These are phyloP conservation scores for Galaxias olidus DNA, from an alignment of 2,797 vertebrate species.

Conservation along the genomic window DNA sequence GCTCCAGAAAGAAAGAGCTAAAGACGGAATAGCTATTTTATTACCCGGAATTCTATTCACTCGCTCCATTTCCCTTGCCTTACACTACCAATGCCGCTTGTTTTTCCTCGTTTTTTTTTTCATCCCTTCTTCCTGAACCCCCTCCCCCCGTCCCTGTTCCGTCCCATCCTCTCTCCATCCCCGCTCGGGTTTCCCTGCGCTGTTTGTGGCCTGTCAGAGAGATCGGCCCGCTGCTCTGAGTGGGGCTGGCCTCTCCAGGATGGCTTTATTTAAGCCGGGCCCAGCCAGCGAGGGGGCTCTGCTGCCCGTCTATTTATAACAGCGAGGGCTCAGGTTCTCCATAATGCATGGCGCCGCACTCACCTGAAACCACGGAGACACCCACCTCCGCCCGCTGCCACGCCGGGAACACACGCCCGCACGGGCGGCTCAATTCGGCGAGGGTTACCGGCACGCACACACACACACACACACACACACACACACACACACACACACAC, in stretches of 20 bases:
- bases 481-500: slow-evolving; percentile 3
- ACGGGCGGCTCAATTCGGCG: background rate
- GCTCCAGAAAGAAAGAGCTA: no score
- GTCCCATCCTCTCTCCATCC: slow-evolving; percentile 53
- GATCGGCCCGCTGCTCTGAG: slow-evolving; percentile 74
- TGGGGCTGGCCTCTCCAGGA: slow-evolving; percentile 65
- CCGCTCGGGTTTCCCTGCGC: slow-evolving; percentile 26
- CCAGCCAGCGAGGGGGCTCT: no score
- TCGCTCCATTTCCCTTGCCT: no score
- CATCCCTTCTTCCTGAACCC: slow-evolving; percentile 23
- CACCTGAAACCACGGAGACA: no score
- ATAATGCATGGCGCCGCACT: no score
- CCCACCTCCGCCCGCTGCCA: slow-evolving; percentile 13
- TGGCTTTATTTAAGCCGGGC: slow-evolving; percentile 60
- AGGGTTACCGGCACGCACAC: background rate
- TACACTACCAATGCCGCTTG: slow-evolving; percentile 21
- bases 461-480: slow-evolving; percentile 2
- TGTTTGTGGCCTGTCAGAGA: slow-evolving; percentile 76
- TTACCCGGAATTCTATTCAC: no score
- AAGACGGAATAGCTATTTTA: no score
- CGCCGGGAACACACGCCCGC: background rate
- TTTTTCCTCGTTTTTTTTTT: slow-evolving; percentile 22
- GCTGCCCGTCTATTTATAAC: no score
- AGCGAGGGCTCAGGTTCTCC: no score
- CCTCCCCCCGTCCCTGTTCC: slow-evolving; percentile 26